Evolutionary conservation across 2,797 vertebrate genomes (phyloP).

Genomic region (Lepilemur septentrionalis): DNA sequence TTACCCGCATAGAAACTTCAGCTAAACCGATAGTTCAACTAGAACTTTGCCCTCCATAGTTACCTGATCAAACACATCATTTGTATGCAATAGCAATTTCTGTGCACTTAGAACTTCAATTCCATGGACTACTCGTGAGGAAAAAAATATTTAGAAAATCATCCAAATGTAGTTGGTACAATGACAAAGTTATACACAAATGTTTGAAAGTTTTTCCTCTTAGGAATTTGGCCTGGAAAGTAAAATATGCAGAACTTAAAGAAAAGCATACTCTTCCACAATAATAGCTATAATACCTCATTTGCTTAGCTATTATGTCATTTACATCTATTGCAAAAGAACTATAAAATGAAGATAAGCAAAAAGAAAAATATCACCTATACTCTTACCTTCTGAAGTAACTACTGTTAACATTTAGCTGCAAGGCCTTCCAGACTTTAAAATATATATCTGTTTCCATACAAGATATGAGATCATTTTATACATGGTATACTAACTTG

Average conservation of each 20-base stretch:
- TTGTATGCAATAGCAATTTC: background rate
- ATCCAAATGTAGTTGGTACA: background rate
- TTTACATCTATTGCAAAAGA: background rate
- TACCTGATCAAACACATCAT: background rate
- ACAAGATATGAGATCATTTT: slow-evolving; percentile 6
- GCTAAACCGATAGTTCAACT: background rate
- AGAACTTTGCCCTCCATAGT: background rate
- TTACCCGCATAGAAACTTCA: background rate
- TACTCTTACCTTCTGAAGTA: background rate
- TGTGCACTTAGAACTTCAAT: background rate
- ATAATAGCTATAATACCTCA: background rate
- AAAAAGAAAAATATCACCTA: background rate
- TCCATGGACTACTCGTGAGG: background rate
- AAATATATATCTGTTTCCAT: background rate
- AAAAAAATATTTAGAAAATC: background rate
- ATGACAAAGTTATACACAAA: background rate
- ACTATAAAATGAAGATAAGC: background rate
- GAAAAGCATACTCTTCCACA: background rate
- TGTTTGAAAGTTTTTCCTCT: background rate
- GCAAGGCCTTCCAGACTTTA: background rate
- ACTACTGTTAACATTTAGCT: background rate
- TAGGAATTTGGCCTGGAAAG: background rate
- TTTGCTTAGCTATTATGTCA: background rate
- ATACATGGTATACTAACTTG: background rate
- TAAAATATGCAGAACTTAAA: background rate